phyloP scores from a whole-genome alignment of 2,797 vertebrate genomes.

The Rhinophrynus dorsalis region DNA sequence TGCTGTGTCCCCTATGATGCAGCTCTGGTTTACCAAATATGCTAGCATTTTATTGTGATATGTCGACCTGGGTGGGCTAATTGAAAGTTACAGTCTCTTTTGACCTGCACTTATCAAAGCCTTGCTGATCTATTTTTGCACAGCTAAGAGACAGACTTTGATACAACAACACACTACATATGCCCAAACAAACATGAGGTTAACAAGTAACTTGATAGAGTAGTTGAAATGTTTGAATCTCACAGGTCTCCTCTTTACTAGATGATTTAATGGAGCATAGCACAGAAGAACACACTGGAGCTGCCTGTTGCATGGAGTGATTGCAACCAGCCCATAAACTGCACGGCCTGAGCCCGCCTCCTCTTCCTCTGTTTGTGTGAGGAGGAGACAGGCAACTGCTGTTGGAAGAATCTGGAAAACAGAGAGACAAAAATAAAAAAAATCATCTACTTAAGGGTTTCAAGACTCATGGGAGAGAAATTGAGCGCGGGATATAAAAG shows the following conservation, averaged over 20 bases:
- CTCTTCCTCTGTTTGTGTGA: not conserved
- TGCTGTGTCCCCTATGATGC: too few relatives aligned
- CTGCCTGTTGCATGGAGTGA: not conserved
- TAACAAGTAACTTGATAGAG: not conserved
- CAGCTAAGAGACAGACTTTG: too few relatives aligned
- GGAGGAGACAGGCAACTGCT: conserved; percentile 20
- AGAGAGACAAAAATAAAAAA: not conserved
- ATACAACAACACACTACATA: too few relatives aligned
- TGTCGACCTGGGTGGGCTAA: too few relatives aligned
- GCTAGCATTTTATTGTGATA: too few relatives aligned
- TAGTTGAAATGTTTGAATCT: not conserved
- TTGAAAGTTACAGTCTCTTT: too few relatives aligned
- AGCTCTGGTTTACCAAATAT: too few relatives aligned
- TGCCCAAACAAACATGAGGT: too few relatives aligned
- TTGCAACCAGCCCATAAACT: not conserved
- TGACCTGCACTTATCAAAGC: too few relatives aligned
- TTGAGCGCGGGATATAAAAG: conserved; percentile 8
- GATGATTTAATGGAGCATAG: not conserved
- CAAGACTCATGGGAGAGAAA: not conserved
- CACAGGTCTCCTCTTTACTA: not conserved
- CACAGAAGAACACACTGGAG: not conserved
- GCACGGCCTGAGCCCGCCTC: not conserved
- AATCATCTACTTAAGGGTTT: not conserved
- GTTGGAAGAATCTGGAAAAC: conserved; percentile 26
- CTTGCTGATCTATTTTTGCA: too few relatives aligned